These are phyloP conservation scores for Prosopocoilus inquinatus DNA, from an alignment of 2,888 invertebrate species.

Conservation along the genomic window DNA sequence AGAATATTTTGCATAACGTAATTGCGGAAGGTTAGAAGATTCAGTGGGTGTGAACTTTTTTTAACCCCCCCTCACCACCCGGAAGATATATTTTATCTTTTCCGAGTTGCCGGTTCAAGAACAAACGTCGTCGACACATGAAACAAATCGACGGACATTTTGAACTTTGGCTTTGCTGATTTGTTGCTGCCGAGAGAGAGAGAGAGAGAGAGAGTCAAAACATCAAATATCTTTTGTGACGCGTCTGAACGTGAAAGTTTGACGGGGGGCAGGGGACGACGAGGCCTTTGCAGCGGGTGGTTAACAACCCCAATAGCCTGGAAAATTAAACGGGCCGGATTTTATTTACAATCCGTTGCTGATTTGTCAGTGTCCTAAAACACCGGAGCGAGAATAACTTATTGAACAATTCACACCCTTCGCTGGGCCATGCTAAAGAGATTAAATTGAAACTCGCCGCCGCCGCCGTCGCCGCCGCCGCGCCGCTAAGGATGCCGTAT, in stretches of 20 bases:
- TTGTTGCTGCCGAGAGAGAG: too few relatives aligned
- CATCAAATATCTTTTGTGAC: constrained; percentile 7
- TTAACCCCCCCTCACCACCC: too few relatives aligned
- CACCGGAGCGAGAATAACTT: constrained; percentile 36
- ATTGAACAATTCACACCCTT: constrained; percentile 27
- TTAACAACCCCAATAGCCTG: constrained; percentile 37
- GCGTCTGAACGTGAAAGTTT: constrained; percentile 1
- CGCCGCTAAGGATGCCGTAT: neutral
- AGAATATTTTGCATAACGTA: too few relatives aligned
- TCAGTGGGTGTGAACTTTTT: too few relatives aligned
- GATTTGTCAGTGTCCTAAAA: constrained; percentile 36
- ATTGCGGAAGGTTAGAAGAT: too few relatives aligned
- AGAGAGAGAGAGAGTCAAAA: too few relatives aligned
- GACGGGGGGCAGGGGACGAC: neutral
- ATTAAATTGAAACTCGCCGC: constrained; percentile 4
- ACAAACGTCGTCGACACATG: neutral
- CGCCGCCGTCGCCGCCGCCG: too few relatives aligned
- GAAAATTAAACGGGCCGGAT: constrained; percentile 40
- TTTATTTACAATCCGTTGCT: constrained; percentile 36
- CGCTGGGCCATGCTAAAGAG: constrained; percentile 2
- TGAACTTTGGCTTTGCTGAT: neutral
- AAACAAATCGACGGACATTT: neutral
- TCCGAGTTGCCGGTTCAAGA: too few relatives aligned
- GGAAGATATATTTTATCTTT: too few relatives aligned
- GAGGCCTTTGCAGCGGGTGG: constrained; percentile 10